A percentile compares a stretch with the other conserved stretches of the same genome.
These are phyloP conservation scores for Drosophila antonietae DNA, from an alignment of 2,888 invertebrate species.

Conservation along the genomic window DNA sequence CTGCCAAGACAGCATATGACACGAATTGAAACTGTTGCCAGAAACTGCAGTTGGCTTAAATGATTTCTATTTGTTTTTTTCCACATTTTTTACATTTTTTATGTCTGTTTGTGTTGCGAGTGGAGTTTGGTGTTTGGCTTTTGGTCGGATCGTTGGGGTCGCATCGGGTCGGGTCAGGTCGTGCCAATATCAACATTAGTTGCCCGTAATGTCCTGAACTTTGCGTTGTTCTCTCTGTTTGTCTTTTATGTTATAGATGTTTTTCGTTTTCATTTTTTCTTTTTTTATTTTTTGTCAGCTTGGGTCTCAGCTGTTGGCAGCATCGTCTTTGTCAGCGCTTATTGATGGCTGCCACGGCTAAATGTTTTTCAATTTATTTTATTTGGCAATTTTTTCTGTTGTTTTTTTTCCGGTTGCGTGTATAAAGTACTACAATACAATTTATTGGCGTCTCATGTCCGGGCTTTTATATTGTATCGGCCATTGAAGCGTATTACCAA, in stretches of 20 bases:
- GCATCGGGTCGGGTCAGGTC: slow-evolving; percentile 24
- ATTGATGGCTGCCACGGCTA: slow-evolving; percentile 74
- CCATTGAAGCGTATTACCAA: slow-evolving; percentile 43
- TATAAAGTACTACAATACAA: slow-evolving; percentile 48
- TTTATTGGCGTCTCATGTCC: slow-evolving; percentile 71
- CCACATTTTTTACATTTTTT: slow-evolving; percentile 45
- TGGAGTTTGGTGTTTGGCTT: slow-evolving; percentile 24
- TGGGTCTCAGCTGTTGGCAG: slow-evolving; percentile 74
- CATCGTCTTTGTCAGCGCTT: slow-evolving; percentile 76
- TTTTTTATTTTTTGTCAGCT: slow-evolving; percentile 2
- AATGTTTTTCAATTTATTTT: slow-evolving; percentile 81
- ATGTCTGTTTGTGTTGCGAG: slow-evolving; percentile 69
- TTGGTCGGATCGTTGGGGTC: slow-evolving; percentile 12
- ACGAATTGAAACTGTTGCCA: slow-evolving; percentile 54
- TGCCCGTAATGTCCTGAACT: slow-evolving; percentile 75
- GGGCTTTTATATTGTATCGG: slow-evolving; percentile 44
- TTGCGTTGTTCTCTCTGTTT: slow-evolving; percentile 18
- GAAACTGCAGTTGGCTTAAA: slow-evolving; percentile 70
- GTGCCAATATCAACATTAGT: slow-evolving; percentile 77
- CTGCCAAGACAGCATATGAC: slow-evolving; percentile 63
- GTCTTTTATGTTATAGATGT: slow-evolving; percentile 6
- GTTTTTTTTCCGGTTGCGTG: slow-evolving; percentile 10
- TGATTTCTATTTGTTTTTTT: slow-evolving; percentile 62
- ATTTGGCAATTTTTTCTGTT: slow-evolving; percentile 45
- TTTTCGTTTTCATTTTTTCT: background rate